Evolutionary conservation across 1,140 invertebrate genomes (phyloP).

Genomic region (Drosophila saltans): DNA sequence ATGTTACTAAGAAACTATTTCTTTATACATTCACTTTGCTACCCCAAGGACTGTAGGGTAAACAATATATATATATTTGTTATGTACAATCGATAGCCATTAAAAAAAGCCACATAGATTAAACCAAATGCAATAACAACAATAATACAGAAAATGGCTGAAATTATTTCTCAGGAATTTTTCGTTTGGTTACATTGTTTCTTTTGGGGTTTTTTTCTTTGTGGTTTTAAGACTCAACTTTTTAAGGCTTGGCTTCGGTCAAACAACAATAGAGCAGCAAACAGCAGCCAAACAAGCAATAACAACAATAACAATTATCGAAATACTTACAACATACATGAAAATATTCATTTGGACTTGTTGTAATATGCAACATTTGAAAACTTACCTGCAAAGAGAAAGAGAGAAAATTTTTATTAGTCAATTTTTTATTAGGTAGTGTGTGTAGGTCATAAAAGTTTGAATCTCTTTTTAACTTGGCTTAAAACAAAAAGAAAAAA

Average conservation of each 20-base stretch:
- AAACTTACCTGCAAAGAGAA: slow-evolving; percentile 70
- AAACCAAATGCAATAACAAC: slow-evolving; percentile 36
- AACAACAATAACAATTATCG: slow-evolving; percentile 51
- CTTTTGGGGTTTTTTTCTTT: slow-evolving; percentile 53
- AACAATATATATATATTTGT: slow-evolving; percentile 16
- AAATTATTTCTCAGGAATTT: slow-evolving; percentile 69
- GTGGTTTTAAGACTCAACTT: slow-evolving; percentile 44
- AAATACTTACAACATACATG: slow-evolving; percentile 43
- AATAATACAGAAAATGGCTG: background rate
- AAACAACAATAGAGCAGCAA: slow-evolving; percentile 4
- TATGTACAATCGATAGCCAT: slow-evolving; percentile 57
- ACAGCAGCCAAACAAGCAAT: slow-evolving; percentile 13
- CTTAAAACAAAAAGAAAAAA: slow-evolving; percentile 16
- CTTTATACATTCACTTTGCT: background rate
- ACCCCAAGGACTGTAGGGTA: background rate
- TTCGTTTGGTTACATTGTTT: slow-evolving; percentile 29
- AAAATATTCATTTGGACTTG: slow-evolving; percentile 23
- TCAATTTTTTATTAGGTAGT: slow-evolving; percentile 30
- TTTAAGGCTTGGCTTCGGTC: slow-evolving; percentile 46
- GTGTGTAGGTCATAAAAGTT: slow-evolving; percentile 33
- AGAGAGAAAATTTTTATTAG: slow-evolving; percentile 62
- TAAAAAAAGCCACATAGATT: slow-evolving; percentile 62
- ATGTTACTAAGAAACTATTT: too few relatives aligned
- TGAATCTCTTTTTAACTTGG: slow-evolving; percentile 30
- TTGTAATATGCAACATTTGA: slow-evolving; percentile 17